Base-by-base conservation (phyloP, 2,888 invertebrate species). In the Tinea semifulvella region DNA sequence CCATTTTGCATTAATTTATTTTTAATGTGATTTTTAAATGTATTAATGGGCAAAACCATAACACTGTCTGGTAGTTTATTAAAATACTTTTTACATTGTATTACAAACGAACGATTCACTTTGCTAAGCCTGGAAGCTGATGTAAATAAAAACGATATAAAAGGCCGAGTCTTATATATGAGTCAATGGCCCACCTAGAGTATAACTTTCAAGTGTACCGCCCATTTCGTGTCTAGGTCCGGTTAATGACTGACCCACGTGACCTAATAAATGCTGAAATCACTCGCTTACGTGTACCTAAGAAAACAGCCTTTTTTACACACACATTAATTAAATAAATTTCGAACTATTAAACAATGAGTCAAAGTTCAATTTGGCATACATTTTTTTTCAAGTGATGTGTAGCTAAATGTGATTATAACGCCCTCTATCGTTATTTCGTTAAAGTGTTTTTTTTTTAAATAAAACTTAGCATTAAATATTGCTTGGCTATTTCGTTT, bases 181-280 rank as follows among this genome's bases (percentile, higher is more conserved):
- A 25, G 6, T 25, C 25, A 25, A 25, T 8, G 25, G 25, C 25
- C 25, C 25, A 65, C 60, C 60, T 59, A 59, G 61, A 60, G 54
- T 61, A 62, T 44, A 60, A 62, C 56, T 56, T 48, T 51, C 54
- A 43, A 51, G 53, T 56, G 53, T 59, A 63, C 69, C 70, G 70
- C 70, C 70, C 61, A 58, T 70, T 70, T 59, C 70, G 55, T 70
- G 69, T 70, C 52, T 27, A 43, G 43, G 22, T 40, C 28, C 31
- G 53, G 48, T 57, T 68, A 66, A 69, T 65, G 63, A 63, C 61
- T 56, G 49, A 38, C 46, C 44, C 39, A 27, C 28, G 44, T 49
- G 51, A 49, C 52, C 50, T 45, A 50, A 49, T 51, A 53, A 53
- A 48, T 46, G 19, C 45, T 40, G 38, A 39, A 28, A 40, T 31